Percentiles rank a stretch among this genome's conserved stretches.
These are phyloP conservation scores for Sesamia inferens DNA, from an alignment of 2,888 invertebrate genomes.

Conservation along the genomic window DNA sequence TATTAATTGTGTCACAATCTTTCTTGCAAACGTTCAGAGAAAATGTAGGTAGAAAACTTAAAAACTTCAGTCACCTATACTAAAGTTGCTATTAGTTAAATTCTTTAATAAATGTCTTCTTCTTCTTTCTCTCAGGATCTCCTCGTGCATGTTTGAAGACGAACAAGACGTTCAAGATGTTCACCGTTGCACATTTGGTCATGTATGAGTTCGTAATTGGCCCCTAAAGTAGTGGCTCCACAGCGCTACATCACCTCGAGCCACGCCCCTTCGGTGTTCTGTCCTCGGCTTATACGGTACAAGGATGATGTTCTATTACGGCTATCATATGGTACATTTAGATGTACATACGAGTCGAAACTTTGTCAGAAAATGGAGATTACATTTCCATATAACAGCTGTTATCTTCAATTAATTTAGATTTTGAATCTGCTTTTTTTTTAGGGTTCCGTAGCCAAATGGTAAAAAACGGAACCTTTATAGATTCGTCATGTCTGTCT, in stretches of 20 bases:
- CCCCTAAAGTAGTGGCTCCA: conserved; percentile 64
- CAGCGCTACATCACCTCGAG: conserved; percentile 69
- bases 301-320: conserved; percentile 47
- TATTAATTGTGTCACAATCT: too few relatives aligned
- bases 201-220: conserved; percentile 65
- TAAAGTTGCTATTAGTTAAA: too few relatives aligned
- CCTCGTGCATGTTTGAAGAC: conserved; percentile 35
- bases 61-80: too few relatives aligned
- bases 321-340: not conserved
- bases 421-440: too few relatives aligned
- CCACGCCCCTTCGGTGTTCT: conserved; percentile 74
- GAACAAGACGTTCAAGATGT: conserved; percentile 32
- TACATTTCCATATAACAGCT: conserved; percentile 7
- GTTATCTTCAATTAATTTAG: conserved; percentile 18
- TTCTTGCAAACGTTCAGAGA: too few relatives aligned
- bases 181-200: conserved; percentile 58
- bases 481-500: too few relatives aligned
- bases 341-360: not conserved
- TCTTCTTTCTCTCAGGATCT: not conserved
- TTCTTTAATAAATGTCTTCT: conserved; percentile 18
- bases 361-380: conserved; percentile 1
- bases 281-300: conserved; percentile 45
- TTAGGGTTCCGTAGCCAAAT: too few relatives aligned
- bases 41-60: too few relatives aligned
- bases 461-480: too few relatives aligned